phyloP scores from a whole-genome alignment of 2,113 vertebrate species.

The Synodontis membranacea region DNA sequence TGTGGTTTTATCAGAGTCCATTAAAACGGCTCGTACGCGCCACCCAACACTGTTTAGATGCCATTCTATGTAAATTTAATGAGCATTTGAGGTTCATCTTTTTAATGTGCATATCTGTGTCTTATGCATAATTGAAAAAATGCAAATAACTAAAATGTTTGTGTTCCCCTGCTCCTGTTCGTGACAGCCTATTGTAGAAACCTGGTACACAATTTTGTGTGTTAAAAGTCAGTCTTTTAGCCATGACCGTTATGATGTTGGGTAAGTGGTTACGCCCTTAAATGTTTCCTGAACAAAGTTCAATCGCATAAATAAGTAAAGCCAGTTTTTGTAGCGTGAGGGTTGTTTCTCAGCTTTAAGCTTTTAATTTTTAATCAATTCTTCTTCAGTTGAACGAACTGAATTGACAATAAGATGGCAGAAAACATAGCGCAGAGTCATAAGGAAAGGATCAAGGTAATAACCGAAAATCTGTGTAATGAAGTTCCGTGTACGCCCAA shows the following conservation, averaged over 20 bases:
- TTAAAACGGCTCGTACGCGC: constrained; percentile 60
- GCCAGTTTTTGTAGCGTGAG: neutral
- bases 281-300: neutral
- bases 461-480: neutral
- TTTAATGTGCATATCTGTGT: constrained; percentile 70
- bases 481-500: neutral
- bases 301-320: neutral
- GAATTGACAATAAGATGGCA: neutral
- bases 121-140: constrained; percentile 76
- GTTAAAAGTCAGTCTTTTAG: constrained; percentile 14
- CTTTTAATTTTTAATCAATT: neutral
- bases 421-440: neutral
- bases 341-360: neutral
- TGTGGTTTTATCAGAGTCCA: constrained; percentile 66
- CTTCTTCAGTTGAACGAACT: neutral
- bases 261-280: neutral
- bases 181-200: constrained; percentile 30
- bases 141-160: constrained; percentile 68
- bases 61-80: constrained; percentile 71
- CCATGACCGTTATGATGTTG: neutral
- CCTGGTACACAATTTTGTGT: constrained; percentile 16
- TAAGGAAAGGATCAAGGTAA: neutral
- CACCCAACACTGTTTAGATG: constrained; percentile 66
- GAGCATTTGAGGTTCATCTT: constrained; percentile 65
- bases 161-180: constrained; percentile 53